These are phyloP conservation scores for Apamea anceps DNA, from an alignment of 2,888 invertebrate species.

Conservation along the genomic window DNA sequence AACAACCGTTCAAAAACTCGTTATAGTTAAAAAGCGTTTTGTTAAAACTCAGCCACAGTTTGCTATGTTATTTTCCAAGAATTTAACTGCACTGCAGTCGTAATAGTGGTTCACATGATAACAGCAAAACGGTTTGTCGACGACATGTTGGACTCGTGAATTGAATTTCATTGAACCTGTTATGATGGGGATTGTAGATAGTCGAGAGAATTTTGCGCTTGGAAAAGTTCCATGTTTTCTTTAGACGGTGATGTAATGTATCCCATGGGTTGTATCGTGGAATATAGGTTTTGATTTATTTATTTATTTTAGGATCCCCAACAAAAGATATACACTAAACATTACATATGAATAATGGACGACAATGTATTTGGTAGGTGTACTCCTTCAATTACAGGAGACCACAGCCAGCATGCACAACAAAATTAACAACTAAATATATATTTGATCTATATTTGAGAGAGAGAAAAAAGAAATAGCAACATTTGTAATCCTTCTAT, in stretches of 20 bases:
- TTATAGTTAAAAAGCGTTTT: conserved; percentile 32
- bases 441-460: background rate
- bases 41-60: conserved; percentile 30
- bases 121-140: conserved; percentile 27
- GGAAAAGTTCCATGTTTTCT: background rate
- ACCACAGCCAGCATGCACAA: too few species aligned
- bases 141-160: conserved; percentile 36
- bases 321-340: too few species aligned
- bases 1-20: conserved; percentile 4
- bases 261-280: background rate
- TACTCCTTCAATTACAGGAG: too few species aligned
- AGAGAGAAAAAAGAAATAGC: too few species aligned
- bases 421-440: too few species aligned
- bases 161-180: conserved; percentile 53
- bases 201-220: background rate
- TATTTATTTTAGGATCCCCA: too few species aligned
- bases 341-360: too few species aligned
- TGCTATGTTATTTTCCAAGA: conserved; percentile 47
- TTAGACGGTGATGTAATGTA: background rate
- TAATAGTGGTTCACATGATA: conserved; percentile 38
- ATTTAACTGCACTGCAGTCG: conserved; percentile 51
- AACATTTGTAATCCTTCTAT: background rate
- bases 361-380: too few species aligned
- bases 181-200: conserved; percentile 31
- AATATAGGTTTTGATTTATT: background rate